Percentiles rank a stretch among this genome's conserved stretches.
Conservation (phyloP, 2,888 invertebrate genomes). For the Lypha dubia region DNA sequence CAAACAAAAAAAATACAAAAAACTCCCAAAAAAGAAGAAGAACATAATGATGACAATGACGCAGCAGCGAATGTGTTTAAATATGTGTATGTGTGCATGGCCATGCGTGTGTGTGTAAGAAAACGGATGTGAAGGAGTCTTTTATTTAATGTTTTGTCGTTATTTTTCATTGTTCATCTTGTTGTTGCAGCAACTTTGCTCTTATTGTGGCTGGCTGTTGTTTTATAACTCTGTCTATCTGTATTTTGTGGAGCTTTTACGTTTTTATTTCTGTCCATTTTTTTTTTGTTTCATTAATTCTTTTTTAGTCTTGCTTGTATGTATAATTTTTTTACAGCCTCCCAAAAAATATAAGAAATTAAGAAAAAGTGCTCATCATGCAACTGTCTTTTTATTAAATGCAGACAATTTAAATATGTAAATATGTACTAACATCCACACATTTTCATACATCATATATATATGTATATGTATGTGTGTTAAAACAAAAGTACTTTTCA, state of each 20-base stretch:
- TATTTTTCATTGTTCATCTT: constrained; percentile 48
- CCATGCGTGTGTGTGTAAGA: constrained; percentile 32
- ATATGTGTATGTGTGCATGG: neutral
- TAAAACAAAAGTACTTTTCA: neutral
- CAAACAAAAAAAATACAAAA: no score
- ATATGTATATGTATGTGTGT: neutral
- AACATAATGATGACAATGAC: constrained; percentile 42
- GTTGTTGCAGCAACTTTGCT: constrained; percentile 8
- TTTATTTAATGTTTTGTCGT: constrained; percentile 64
- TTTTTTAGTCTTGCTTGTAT: constrained; percentile 42
- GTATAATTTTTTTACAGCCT: constrained; percentile 52
- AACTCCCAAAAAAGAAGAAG: neutral
- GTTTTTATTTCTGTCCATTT: neutral
- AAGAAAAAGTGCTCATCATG: constrained; percentile 58
- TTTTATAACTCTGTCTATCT: neutral
- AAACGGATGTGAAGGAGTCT: constrained; percentile 73
- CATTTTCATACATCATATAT: no score
- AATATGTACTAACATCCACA: neutral
- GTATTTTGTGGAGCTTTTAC: constrained; percentile 3
- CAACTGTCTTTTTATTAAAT: constrained; percentile 68
- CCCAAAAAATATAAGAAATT: constrained; percentile 48
- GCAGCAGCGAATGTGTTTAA: constrained; percentile 4
- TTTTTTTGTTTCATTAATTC: constrained; percentile 42
- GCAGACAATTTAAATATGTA: constrained; percentile 27
- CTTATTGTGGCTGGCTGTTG: constrained; percentile 37